phyloP scores from a whole-genome alignment of 2,888 invertebrate species.

The Brenthis hecate region DNA sequence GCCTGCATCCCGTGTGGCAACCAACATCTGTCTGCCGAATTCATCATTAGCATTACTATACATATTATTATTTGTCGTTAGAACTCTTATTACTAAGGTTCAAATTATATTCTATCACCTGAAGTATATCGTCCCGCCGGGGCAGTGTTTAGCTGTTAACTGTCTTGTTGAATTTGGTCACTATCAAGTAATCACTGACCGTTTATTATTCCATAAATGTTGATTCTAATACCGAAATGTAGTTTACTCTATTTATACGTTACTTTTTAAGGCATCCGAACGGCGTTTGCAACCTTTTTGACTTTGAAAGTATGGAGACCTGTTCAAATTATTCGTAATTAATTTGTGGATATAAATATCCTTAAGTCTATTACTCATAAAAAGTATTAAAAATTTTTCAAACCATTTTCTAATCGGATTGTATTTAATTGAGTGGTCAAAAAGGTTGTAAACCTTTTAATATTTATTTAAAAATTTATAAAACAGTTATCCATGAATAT shows the following conservation, averaged over 20 bases:
- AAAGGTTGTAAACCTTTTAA: conserved; percentile 34
- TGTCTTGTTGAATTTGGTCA: conserved; percentile 41
- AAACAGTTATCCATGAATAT: conserved; percentile 55
- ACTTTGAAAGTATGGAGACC: neutral
- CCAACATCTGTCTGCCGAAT: conserved; percentile 51
- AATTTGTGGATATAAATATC: neutral
- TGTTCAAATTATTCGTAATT: neutral
- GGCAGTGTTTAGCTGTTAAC: conserved; percentile 40
- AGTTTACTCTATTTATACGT: conserved; percentile 28
- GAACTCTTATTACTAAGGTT: conserved; percentile 51
- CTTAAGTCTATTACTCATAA: neutral
- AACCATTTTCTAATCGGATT: neutral
- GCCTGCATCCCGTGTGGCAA: conserved; percentile 66
- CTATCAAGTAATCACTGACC: conserved; percentile 36
- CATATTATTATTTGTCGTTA: conserved; percentile 53
- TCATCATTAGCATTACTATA: conserved; percentile 47
- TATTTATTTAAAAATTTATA: conserved; percentile 46
- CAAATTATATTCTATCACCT: conserved; percentile 44
- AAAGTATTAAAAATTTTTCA: neutral
- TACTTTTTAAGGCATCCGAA: conserved; percentile 24
- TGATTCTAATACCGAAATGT: conserved; percentile 28
- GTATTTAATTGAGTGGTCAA: conserved; percentile 4
- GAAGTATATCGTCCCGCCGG: conserved; percentile 39
- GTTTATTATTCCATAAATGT: conserved; percentile 31
- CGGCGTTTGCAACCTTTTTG: conserved; percentile 35